Percentiles rank a stretch among this genome's conserved stretches.
phyloP scores from a whole-genome alignment of 1,140 invertebrate genomes.

The Mylabris phalerata region DNA sequence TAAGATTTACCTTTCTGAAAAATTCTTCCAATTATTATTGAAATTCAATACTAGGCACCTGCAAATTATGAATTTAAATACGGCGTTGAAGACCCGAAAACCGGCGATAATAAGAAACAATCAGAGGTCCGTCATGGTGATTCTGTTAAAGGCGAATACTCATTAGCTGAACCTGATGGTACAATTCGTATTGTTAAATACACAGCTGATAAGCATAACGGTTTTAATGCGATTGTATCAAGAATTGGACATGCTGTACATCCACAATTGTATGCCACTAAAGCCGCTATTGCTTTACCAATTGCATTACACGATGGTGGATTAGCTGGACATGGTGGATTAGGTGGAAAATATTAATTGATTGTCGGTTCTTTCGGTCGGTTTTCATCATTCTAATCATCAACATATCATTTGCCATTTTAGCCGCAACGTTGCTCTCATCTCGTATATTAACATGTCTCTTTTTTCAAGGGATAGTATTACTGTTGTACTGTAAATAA shows the following conservation, averaged over 20 bases:
- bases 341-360: too few relatives aligned
- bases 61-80: slow-evolving; percentile 60
- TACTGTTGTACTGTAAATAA: too few relatives aligned
- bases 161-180: slow-evolving; percentile 50
- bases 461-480: too few relatives aligned
- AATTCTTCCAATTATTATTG: too few relatives aligned
- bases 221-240: slow-evolving; percentile 45
- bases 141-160: slow-evolving; percentile 42
- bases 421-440: too few relatives aligned
- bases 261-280: slow-evolving; percentile 1
- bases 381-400: too few relatives aligned
- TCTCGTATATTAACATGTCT: too few relatives aligned
- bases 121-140: slow-evolving; percentile 27
- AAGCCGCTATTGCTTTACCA: background rate
- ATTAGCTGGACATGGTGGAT: too few relatives aligned
- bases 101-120: slow-evolving; percentile 56
- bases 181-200: slow-evolving; percentile 52
- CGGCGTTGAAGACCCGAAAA: slow-evolving; percentile 60
- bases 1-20: too few relatives aligned
- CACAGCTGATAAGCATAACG: slow-evolving; percentile 51
- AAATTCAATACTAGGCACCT: slow-evolving; percentile 6
- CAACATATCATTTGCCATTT: too few relatives aligned
- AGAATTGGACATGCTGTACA: slow-evolving; percentile 18
- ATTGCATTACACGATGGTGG: too few relatives aligned
- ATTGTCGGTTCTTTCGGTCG: too few relatives aligned